phyloP scores from a whole-genome alignment of 1,140 invertebrate species.

The Augochlora pura region DNA sequence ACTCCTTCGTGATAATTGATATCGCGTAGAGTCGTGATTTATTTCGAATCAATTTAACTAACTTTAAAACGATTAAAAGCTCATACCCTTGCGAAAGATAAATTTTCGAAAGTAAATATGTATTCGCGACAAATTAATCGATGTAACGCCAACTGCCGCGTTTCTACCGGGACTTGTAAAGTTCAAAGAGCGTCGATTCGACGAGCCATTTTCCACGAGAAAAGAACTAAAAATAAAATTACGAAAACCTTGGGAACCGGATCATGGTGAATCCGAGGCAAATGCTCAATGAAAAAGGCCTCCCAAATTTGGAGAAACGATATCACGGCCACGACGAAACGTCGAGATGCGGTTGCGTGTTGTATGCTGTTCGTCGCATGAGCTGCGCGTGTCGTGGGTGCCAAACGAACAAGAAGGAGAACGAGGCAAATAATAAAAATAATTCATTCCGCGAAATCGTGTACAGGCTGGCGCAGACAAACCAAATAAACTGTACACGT shows the following conservation, averaged over 20 bases:
- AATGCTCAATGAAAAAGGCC: background rate
- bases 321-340: conserved; percentile 20
- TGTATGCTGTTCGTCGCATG: conserved; percentile 31
- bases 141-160: too few species aligned
- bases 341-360: conserved; percentile 9
- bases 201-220: too few species aligned
- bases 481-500: conserved; percentile 6
- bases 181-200: too few species aligned
- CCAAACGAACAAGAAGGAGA: conserved; percentile 24
- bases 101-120: too few species aligned
- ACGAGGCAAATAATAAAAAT: conserved; percentile 48
- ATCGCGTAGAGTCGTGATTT: too few species aligned
- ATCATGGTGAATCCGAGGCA: background rate
- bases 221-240: too few species aligned
- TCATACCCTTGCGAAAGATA: too few species aligned
- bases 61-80: too few species aligned
- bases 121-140: too few species aligned
- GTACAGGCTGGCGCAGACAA: background rate
- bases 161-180: too few species aligned
- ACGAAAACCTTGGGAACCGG: background rate
- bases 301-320: background rate
- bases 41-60: too few species aligned
- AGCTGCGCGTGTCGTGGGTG: conserved; percentile 34
- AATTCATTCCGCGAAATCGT: conserved; percentile 33
- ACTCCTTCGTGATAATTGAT: too few species aligned